Base-by-base conservation (phyloP, 2,888 invertebrate species). In the Tillus elongatus region DNA sequence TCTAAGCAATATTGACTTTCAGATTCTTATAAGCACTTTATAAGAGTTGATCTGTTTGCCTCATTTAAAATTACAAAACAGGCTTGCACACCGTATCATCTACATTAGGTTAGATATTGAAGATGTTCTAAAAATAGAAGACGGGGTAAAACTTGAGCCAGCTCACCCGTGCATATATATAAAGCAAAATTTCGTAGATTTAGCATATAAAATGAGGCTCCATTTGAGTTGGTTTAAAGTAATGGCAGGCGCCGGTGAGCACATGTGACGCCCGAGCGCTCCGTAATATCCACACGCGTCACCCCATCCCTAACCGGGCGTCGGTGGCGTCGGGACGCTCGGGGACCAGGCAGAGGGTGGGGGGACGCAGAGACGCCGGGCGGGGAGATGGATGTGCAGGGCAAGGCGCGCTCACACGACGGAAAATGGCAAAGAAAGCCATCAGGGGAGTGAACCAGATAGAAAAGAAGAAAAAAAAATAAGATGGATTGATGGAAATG, bases 401-500 rank as follows among this genome's bases (percentile, higher is more conserved):
- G 43, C 40, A 48, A 44, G 50, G 44, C 46, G 48, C 49, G 53
- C 53, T 52, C 54, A 52, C 53, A 49, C 52, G 50, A 56, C 50
- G 53, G 55, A 61, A 61, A 60, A 63, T 60, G 60, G 58, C 59
- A 61, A 61, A 62, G 61, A 62, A 62, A 61, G 61, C 59, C 60
- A 60, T 60, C 60, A 60, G 52, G 59, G 59, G 58, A 57, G 51
- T 46, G 54, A 57, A 54, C 54, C 54, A 52, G 57, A 54, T 56
- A 58, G 53, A 56, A 53, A 55, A 47, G 52, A 53, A 46, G 43
- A 48, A 44, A 50, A 59, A 57, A 54, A 59, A 58, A 61, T 58
- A 61, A 63, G 64, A 64, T 63, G 59, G 61, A 66, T 64, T 64
- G 63, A 63, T 64, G 64, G 60, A 58, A 62, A 63, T 58, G 62